Conservation (phyloP, 2,888 invertebrate species). For the Megamerina dolium region DNA sequence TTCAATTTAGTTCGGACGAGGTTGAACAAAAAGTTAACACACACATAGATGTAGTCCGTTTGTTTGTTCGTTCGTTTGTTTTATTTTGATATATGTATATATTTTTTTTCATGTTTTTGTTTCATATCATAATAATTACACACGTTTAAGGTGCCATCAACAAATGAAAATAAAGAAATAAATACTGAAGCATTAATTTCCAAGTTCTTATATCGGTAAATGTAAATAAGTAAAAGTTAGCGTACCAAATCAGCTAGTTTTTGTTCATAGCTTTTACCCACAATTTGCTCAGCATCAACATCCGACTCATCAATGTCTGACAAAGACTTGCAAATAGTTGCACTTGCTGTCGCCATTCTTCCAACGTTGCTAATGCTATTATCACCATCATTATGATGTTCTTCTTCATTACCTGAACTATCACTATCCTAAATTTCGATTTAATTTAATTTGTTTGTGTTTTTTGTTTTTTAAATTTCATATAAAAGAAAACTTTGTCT, state of each 20-base stretch:
- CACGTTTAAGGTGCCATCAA: conserved; percentile 8
- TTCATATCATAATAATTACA: conserved; percentile 4
- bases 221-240: neutral
- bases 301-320: no score
- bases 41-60: conserved; percentile 9
- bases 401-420: conserved; percentile 37
- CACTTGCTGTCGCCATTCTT: no score
- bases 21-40: neutral
- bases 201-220: neutral
- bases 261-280: conserved; percentile 35
- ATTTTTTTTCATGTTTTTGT: no score
- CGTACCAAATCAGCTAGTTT: conserved; percentile 41
- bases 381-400: conserved; percentile 53
- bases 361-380: no score
- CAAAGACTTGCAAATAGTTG: no score
- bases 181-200: neutral
- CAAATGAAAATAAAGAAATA: conserved; percentile 18
- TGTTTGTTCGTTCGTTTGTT: no score
- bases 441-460: no score
- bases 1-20: no score
- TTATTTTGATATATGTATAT: no score
- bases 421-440: conserved; percentile 40
- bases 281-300: conserved; percentile 53
- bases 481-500: no score
- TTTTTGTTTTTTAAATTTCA: no score